Evolutionary conservation across 2,113 vertebrate species (phyloP), one percentile per base, ranked within the genome.

Genomic region (Colinus virginianus): DNA sequence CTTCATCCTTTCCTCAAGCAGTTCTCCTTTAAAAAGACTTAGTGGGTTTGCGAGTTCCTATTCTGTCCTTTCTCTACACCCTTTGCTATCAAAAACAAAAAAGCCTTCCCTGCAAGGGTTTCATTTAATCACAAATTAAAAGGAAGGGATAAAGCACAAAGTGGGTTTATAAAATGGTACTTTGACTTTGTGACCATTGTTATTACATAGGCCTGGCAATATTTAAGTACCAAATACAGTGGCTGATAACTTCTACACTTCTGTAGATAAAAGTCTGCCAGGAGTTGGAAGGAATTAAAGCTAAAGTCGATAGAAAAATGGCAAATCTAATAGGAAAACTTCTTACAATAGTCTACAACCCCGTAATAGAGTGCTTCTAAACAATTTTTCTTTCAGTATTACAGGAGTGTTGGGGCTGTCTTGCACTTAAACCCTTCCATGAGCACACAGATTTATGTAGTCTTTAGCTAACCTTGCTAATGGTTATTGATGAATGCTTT

Each of bases 281-380:
- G 18, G n/a, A 76, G 58, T 76, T 64, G 88, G 70, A 87, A 87
- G 78, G 53, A 87, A 25, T 66, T 78, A 45, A 91, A 91, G 62
- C 64, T 78, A 43, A 68, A 84, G 53, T 25, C 62, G 19, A 61
- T 78, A 87, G 86, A 77, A 53, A 78, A 94, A 78, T 38, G 67
- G 64, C 71, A 77, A 82, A 89, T 43, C 3, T 11, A 81, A 45
- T 71, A 48, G 5, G 28, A 30, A 38, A 74, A 64, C 9, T 64
- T n/a, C 70, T 51, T 48, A 23, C 68, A 53, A 5, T 64, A 61
- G 53, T 46, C 32, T 61, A 48, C 32, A 86, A 13, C 32, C 17
- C 28, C 10, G 5, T 61, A 55, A 38, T 59, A 84, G 32, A 2
- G 4, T 68, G 28, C 38, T 87, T 87, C 78, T 63, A 74, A 85